Base-by-base conservation (phyloP, 2,888 invertebrate genomes). In the Tetrapedia diversipes region DNA sequence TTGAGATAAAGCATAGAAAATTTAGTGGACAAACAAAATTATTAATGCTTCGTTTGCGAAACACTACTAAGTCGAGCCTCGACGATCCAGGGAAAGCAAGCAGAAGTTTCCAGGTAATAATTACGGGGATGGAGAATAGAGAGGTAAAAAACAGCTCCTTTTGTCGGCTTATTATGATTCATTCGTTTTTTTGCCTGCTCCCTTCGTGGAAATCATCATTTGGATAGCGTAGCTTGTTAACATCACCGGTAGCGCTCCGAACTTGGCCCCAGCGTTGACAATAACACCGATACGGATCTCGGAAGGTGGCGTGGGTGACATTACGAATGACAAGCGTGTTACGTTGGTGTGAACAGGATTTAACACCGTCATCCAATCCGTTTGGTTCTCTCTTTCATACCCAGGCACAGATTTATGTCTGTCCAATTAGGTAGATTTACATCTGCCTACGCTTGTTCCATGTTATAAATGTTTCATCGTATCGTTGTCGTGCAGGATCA, bases 311-410 rank as follows among this genome's bases (percentile, higher is more conserved):
- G 65, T 61, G 53, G 79, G 73, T 78, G 73, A 73, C 70, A 77
- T 41, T 69, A 66, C 59, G 69, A 57, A 60, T 68, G 80, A 82
- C 81, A 77, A 80, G 70, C 71, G 65, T 60, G 47, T 83, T 72
- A 80, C 71, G 68, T 54, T 51, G 27, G 53, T 66, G 74, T 24
- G 63, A 74, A 83, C 82, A 83, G 67, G 77, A 64, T 66, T 67
- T 63, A 63, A 65, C 59, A 57, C 29, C 27, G 41, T 32, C 47
- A 4, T 37, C 54, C 41, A 6, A 65, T 75, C 51, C 14, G 27
- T 39, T 39, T n/a, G 2, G 32, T 27, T 29, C 7, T 56, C 14
- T 29, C 19, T 41, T 43, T 72, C 37, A 43, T 27, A 7, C 22
- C 22, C 34, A 7, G 14, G 11, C 19, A 54, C 39, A 27, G 51